Base-by-base conservation (phyloP, 1,140 invertebrate species). In the Papilio machaon region DNA sequence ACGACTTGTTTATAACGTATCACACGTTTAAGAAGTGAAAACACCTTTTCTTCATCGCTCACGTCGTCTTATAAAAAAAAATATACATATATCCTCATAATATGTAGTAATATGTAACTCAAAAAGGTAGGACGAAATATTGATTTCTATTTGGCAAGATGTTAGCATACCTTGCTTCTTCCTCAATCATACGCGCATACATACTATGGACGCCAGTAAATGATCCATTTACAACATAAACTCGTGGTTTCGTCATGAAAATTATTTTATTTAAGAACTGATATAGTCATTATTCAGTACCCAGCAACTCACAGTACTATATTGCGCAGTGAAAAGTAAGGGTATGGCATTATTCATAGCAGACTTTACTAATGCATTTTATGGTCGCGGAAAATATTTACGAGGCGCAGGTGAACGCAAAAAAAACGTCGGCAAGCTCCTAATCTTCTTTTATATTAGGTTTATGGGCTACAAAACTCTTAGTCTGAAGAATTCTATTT, bases 291-390 rank as follows among this genome's bases (percentile, higher is more conserved):
- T 15, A 38, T 70, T 70, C 30, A 70, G 11, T 15, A 15, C 64
- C 19, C 64, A 70, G 64, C 64, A 35, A 9, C 30, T 38, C 64
- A 54, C 78, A 75, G 80, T 80, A 78, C 75, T 81, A 82, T 82
- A 75, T 82, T 81, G 84, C 82, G 82, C 81, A 79, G 85, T 83
- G 82, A 75, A 86, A 87, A 82, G 83, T 85, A 84, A 83, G 67
- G 76, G 73, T 73, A 79, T 67, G 80, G 83, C 88, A 89, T 92
- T 92, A 92, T 90, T 91, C 90, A 91, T 87, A 87, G 85, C 86
- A 89, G 89, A 90, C 85, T 89, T 90, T 90, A 91, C 89, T 91
- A 92, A 92, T 91, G 90, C 91, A 90, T 92, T 92, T 92, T 91
- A 91, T 89, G 91, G 88, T 86, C 84, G 85, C 84, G 83, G 80